These are phyloP conservation scores for Coccyzus lansbergi DNA, from an alignment of 2,797 vertebrate species.

Conservation along the genomic window DNA sequence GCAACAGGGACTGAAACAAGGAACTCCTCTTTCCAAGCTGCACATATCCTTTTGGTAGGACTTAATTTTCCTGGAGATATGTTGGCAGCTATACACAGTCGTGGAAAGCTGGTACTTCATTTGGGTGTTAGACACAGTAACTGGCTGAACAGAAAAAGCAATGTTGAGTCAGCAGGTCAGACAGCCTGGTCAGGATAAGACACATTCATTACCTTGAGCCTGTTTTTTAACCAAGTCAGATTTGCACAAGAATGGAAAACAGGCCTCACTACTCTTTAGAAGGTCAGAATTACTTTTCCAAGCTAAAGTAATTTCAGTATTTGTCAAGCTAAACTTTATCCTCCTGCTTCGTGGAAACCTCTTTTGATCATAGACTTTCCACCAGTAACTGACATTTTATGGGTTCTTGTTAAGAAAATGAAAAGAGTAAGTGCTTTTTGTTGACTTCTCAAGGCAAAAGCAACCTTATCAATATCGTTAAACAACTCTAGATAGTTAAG, in stretches of 20 bases:
- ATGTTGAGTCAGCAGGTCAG: background rate
- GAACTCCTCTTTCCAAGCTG: background rate
- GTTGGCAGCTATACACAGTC: background rate
- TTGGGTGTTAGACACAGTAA: background rate
- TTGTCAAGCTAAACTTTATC: background rate
- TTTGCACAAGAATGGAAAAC: background rate
- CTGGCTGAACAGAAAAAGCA: background rate
- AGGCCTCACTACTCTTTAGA: background rate
- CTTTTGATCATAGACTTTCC: background rate
- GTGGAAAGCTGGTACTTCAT: background rate
- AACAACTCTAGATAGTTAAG: background rate
- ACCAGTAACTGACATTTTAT: background rate
- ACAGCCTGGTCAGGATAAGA: background rate
- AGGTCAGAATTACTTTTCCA: background rate
- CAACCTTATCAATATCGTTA: background rate
- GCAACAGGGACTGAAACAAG: background rate
- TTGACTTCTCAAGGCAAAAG: background rate
- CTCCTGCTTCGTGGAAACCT: background rate
- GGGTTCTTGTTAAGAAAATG: background rate
- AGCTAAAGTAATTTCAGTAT: background rate
- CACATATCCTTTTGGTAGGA: accelerated
- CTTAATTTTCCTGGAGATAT: background rate
- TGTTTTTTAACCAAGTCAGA: background rate
- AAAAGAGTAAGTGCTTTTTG: background rate
- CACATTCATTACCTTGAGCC: accelerated